These are phyloP conservation scores for Turnix velox DNA, from an alignment of 2,113 vertebrate genomes.

Conservation along the genomic window DNA sequence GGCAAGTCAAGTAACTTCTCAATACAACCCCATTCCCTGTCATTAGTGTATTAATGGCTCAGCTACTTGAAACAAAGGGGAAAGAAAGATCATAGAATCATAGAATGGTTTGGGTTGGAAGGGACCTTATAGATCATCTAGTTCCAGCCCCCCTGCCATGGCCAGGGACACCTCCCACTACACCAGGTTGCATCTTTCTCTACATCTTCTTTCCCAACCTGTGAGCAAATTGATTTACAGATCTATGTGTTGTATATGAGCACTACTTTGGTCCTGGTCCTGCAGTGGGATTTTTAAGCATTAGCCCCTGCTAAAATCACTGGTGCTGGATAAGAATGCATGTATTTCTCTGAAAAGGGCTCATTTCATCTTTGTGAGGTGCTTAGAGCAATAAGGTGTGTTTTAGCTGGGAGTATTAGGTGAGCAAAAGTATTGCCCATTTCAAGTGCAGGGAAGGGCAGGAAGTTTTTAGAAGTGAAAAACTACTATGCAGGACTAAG, in stretches of 20 bases:
- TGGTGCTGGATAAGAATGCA: background rate
- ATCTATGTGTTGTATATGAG: accelerated
- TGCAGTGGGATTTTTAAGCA: background rate
- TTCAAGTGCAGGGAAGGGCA: background rate
- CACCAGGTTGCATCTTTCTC: background rate
- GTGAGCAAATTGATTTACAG: background rate
- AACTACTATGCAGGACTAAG: background rate
- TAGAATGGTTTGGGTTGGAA: too few relatives aligned
- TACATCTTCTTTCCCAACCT: background rate
- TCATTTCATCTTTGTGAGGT: background rate
- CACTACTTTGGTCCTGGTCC: accelerated
- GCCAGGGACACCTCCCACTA: too few relatives aligned
- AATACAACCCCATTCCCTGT: background rate
- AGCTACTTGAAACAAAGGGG: background rate
- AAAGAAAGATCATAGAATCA: too few relatives aligned
- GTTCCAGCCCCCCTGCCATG: too few relatives aligned
- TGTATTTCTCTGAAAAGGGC: background rate
- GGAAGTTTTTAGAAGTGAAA: background rate
- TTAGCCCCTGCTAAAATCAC: background rate
- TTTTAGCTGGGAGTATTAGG: background rate
- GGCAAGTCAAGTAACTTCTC: background rate
- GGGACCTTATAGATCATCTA: too few relatives aligned
- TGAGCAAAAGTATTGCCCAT: too few relatives aligned
- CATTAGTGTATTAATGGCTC: background rate
- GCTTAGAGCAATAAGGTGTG: background rate